Percentiles rank a stretch among this genome's conserved stretches.
phyloP scores from a whole-genome alignment of 1,140 invertebrate genomes.

The Cydia strobilella region DNA sequence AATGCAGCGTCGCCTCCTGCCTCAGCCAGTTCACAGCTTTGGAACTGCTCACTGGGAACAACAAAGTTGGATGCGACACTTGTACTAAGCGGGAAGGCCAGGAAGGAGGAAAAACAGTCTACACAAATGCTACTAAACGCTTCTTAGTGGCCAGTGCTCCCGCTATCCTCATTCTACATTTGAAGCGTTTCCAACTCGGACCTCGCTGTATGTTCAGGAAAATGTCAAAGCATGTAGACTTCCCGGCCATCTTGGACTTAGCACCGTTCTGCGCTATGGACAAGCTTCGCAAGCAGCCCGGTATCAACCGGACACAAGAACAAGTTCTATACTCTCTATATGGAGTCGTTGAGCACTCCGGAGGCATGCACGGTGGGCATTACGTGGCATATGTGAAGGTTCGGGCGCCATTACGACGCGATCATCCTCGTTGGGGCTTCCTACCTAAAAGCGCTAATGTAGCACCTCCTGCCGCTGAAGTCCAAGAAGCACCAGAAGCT shows the following conservation, averaged over 20 bases:
- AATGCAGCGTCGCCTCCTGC: constrained; percentile 92
- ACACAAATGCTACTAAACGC: constrained; percentile 95
- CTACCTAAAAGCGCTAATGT: constrained; percentile 82
- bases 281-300: constrained; percentile 85
- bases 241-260: constrained; percentile 92
- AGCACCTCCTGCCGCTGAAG: constrained; percentile 68
- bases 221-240: constrained; percentile 92
- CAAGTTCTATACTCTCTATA: constrained; percentile 94
- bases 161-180: constrained; percentile 94
- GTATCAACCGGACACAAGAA: constrained; percentile 82
- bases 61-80: constrained; percentile 95
- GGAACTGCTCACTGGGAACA: constrained; percentile 93
- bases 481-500: constrained; percentile 69
- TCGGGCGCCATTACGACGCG: constrained; percentile 78
- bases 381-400: constrained; percentile 98
- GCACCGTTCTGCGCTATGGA: constrained; percentile 93
- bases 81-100: constrained; percentile 89
- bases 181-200: constrained; percentile 92
- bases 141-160: constrained; percentile 95
- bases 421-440: constrained; percentile 85
- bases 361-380: constrained; percentile 94
- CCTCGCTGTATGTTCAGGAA: constrained; percentile 85
- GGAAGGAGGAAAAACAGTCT: constrained; percentile 87
- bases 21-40: constrained; percentile 94
- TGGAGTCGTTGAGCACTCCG: constrained; percentile 96